phyloP scores from a whole-genome alignment of 1,140 invertebrate species.

The Ips nitidus region DNA sequence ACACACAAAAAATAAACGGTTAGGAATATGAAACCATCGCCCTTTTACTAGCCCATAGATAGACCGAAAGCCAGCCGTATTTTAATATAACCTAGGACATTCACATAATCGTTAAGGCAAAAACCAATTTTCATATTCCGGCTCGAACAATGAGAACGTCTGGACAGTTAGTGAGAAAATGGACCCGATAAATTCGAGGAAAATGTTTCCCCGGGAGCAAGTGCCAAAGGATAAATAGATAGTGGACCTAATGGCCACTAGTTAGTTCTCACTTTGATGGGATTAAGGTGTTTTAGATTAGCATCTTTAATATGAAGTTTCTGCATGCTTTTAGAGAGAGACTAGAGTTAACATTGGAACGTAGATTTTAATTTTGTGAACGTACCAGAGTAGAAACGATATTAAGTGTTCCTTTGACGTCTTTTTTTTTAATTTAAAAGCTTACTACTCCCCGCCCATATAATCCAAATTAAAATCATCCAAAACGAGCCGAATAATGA shows the following conservation, averaged over 20 bases:
- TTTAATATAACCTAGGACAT: constrained; percentile 6
- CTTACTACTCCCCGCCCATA: constrained; percentile 9
- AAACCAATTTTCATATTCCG: constrained; percentile 25
- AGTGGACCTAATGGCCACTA: background rate
- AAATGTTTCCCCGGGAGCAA: constrained; percentile 6
- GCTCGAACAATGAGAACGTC: constrained; percentile 17
- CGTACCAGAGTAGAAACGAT: background rate
- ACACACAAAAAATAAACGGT: no score
- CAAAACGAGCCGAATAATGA: constrained; percentile 18
- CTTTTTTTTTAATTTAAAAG: constrained; percentile 27
- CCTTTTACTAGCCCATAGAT: no score
- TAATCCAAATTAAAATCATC: constrained; percentile 24
- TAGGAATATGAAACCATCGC: no score
- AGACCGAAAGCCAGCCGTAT: background rate
- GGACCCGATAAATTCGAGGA: constrained; percentile 13
- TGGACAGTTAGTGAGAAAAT: constrained; percentile 24
- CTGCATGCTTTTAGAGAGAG: no score
- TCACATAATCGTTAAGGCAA: constrained; percentile 15
- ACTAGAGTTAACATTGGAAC: no score
- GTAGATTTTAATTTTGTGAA: background rate
- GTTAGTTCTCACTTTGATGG: constrained; percentile 2
- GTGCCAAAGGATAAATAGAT: constrained; percentile 20
- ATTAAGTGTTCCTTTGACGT: background rate
- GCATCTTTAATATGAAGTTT: background rate
- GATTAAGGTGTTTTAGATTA: constrained; percentile 10